Base-by-base conservation (phyloP, 2,888 invertebrate species). In the Cyaniris semiargus region DNA sequence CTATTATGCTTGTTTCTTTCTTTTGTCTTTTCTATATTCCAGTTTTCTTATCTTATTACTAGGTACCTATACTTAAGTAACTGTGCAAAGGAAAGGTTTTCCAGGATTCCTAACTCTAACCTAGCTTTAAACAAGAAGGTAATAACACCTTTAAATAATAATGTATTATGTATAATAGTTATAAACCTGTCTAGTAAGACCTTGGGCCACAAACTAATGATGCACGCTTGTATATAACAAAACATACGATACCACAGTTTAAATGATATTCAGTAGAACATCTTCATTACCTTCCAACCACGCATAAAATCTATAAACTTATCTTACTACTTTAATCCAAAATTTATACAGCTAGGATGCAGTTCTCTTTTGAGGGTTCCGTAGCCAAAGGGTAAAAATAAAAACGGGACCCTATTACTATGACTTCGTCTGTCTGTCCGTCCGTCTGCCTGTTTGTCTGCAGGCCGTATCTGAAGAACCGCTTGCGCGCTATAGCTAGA, bases 141-240 rank as follows among this genome's bases (percentile, higher is more conserved):
- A 66, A 66, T 66, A 27, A 66, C 27, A 10, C 15, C 27, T 66
- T 27, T 10, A 23, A 15, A 66, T 31, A 27, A 66, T 31, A 66
- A 31, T 66, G 15, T 66, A 18, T 31, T n/a, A n/a, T n/a, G n/a
- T n/a, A n/a, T n/a, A n/a, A n/a, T n/a, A 31, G 27, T 31, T 66
- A 31, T 66, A 66, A 66, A 66, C 66, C 27, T 66, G 66, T 66
- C 66, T 66, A 27, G 27, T 18, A 66, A 66, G 27, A 66, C 66
- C 66, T 66, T 66, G 66, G 66, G 66, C 66, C 27, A 66, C 27
- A 66, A 66, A 66, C 66, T 66, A 66, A 66, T 31, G 66, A 66
- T 66, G 66, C 66, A 66, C 66, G 53, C 5, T 15, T 15, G 27
- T 27, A 15, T 66, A 18, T 66, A 60, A 66, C 6, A 27, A 27